Evolutionary conservation across 2,888 invertebrate species (phyloP).

Genomic region (Agrilus mali): DNA sequence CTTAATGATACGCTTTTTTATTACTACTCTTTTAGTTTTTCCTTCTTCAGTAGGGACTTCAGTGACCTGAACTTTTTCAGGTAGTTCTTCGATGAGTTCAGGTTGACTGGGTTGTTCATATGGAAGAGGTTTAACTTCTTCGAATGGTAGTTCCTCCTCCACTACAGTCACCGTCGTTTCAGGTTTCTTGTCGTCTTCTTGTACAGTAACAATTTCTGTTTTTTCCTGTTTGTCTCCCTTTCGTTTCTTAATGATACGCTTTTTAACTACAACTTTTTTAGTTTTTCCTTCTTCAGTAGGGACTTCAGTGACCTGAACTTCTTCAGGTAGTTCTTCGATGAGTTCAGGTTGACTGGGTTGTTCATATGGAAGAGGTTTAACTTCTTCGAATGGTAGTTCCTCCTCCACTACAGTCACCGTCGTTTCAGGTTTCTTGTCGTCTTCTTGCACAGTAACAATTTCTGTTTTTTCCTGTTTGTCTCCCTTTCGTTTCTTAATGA

Average conservation of each 20-base stretch:
- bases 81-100: slow-evolving; percentile 16
- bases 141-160: slow-evolving; percentile 18
- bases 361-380: slow-evolving; percentile 11
- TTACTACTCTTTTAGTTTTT: slow-evolving; percentile 16
- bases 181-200: slow-evolving; percentile 22
- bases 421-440: slow-evolving; percentile 16
- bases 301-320: slow-evolving; percentile 19
- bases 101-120: slow-evolving; percentile 18
- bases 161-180: slow-evolving; percentile 21
- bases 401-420: slow-evolving; percentile 27
- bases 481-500: slow-evolving; percentile 23
- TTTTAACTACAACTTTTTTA: slow-evolving; percentile 15
- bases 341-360: slow-evolving; percentile 9
- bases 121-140: slow-evolving; percentile 19
- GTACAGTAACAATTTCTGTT: slow-evolving; percentile 31
- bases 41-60: slow-evolving; percentile 22
- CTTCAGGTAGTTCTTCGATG: slow-evolving; percentile 19
- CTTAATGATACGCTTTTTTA: slow-evolving; percentile 16
- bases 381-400: slow-evolving; percentile 22
- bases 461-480: slow-evolving; percentile 15
- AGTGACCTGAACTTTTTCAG: slow-evolving; percentile 9
- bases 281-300: slow-evolving; percentile 20
- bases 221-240: slow-evolving; percentile 23
- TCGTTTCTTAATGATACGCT: slow-evolving; percentile 21
- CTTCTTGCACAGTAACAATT: slow-evolving; percentile 14